phyloP scores from a whole-genome alignment of 2,888 invertebrate genomes.

The Lepidocyrtoides sp. region DNA sequence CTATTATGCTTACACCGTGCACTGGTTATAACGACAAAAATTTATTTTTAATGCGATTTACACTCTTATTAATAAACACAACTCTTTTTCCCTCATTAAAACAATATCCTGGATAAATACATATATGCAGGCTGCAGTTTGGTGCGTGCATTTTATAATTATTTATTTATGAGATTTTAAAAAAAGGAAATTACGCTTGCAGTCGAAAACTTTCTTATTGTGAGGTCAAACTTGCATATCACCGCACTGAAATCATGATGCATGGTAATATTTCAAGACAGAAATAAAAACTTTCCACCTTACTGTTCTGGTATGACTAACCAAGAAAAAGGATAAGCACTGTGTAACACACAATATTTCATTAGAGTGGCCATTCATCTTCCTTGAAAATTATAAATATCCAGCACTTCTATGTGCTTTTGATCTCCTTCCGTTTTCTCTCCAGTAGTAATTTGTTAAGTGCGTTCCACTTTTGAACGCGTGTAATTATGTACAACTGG shows the following conservation, averaged over 20 bases:
- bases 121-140: background rate
- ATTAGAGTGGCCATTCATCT: conserved; percentile 61
- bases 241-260: no score
- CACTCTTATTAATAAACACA: conserved; percentile 16
- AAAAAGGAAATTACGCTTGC: conserved; percentile 47
- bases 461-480: conserved; percentile 46
- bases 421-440: conserved; percentile 56
- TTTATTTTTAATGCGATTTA: conserved; percentile 12
- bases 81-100: conserved; percentile 2
- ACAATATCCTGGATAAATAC: background rate
- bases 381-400: conserved; percentile 30
- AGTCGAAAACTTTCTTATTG: conserved; percentile 19
- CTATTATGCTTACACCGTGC: background rate
- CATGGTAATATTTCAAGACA: background rate
- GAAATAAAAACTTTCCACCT: no score
- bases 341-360: conserved; percentile 42
- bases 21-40: background rate
- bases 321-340: no score
- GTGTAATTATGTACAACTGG: conserved; percentile 63
- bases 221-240: conserved; percentile 40
- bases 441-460: conserved; percentile 63
- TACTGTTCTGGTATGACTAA: background rate
- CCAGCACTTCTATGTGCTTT: background rate
- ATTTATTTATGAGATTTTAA: background rate
- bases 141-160: conserved; percentile 32